Evolutionary conservation across 2,113 vertebrate genomes (phyloP), one percentile per base, ranked within the genome.

Genomic region (Himantopus leucocephalus): DNA sequence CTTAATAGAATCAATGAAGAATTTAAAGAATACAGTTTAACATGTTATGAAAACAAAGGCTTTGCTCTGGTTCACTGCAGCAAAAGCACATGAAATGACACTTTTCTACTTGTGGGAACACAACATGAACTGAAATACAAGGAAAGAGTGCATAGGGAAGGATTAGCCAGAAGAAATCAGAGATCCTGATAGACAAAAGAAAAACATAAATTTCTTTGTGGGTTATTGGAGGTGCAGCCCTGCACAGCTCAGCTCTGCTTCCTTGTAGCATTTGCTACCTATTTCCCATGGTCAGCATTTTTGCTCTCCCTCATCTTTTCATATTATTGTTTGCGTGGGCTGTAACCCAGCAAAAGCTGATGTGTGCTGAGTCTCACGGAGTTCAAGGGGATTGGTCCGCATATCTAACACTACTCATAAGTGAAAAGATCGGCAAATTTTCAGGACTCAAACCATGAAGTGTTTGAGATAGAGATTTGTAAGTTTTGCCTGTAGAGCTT

Each of bases 1-100:
- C 84, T 96, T 92, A 94, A 94, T 88, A 92, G 85, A 95, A 88
- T 96, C 92, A 93, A 87, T 53, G 76, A 97, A 95, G 88, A 96
- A 94, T 96, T 92, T 92, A 68, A 96, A 91, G 85, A 93, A 84
- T 88, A 97, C 79, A 84, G 53, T 94, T 95, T 94, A 92, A 45
- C 43, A n/a, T 80, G 79, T 88, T 92, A 89, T 64, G 79, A 94
- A 96, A 96, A 95, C 91, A 97, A 94, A 93, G 79, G 83, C 92
- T 96, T 91, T 94, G 52, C 88, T 82, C 83, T 89, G 79, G 64
- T 78, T 94, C 94, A 89, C 52, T 87, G 85, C 85, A 87, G 92
- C 60, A 94, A 77, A 88, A 84, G 92, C 94, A 60, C 55, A 26
- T 6, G 27, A 75, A 89, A 92, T 81, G 48, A 81, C 85, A 87